Percentiles rank a stretch among this genome's conserved stretches.
phyloP scores from a whole-genome alignment of 2,113 vertebrate genomes.

The Tragelaphus scriptus region DNA sequence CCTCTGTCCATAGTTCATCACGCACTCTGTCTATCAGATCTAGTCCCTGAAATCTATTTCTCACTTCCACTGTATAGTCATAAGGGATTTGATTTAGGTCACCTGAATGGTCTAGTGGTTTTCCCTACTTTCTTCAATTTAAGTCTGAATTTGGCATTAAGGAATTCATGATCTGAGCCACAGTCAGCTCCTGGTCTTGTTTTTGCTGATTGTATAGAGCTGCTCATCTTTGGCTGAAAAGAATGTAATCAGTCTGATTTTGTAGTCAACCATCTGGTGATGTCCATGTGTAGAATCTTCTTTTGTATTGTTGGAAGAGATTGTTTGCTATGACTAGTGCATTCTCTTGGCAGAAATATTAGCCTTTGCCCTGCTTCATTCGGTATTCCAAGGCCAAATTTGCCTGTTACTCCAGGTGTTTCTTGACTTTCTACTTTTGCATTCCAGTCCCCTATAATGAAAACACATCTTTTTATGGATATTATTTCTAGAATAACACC shows the following conservation, averaged over 20 bases:
- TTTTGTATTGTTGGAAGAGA: not conserved
- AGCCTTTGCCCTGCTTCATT: not conserved
- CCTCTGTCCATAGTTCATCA: not conserved
- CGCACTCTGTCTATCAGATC: not conserved
- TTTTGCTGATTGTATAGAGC: not conserved
- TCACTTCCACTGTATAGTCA: not conserved
- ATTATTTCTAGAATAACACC: not conserved
- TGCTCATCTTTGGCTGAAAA: not conserved
- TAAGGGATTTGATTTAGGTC: not conserved
- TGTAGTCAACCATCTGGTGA: fast-evolving
- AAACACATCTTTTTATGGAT: not conserved
- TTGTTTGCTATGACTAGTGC: not conserved
- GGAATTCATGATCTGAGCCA: not conserved
- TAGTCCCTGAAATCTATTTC: not conserved
- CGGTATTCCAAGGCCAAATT: not conserved
- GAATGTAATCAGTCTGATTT: not conserved
- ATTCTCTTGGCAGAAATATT: not conserved
- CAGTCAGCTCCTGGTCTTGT: not conserved
- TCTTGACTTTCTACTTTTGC: not conserved
- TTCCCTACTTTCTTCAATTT: not conserved
- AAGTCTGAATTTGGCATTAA: not conserved
- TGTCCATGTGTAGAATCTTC: not conserved
- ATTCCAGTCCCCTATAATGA: not conserved
- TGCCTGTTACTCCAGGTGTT: not conserved
- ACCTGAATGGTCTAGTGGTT: not conserved